Conservation (phyloP, 2,113 vertebrate species). For the Onychorhynchus coronatus region DNA sequence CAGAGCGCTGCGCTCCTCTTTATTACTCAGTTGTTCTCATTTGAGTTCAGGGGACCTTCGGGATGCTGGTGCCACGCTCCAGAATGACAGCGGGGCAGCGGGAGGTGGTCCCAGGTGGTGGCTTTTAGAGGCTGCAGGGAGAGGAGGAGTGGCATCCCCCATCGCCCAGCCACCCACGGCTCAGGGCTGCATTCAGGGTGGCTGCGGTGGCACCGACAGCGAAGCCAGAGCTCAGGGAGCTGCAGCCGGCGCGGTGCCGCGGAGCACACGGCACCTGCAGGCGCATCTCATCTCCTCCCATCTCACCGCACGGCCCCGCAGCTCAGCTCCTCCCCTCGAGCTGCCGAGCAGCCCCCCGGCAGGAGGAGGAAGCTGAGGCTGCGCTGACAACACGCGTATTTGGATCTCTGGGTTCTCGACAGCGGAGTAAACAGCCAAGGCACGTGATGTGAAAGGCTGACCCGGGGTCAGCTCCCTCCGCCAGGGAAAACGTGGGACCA, state of each 20-base stretch:
- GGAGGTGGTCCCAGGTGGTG: not conserved
- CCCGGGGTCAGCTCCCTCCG: not conserved
- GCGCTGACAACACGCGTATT: not conserved
- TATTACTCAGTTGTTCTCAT: not conserved
- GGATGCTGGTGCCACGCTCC: accelerated
- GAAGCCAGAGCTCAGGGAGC: not conserved
- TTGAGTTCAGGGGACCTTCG: not conserved
- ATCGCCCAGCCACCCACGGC: accelerated
- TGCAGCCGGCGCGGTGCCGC: accelerated
- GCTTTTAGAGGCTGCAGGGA: accelerated
- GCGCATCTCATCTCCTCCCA: not conserved
- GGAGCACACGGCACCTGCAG: accelerated
- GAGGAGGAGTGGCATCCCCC: not conserved
- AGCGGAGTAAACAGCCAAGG: not conserved
- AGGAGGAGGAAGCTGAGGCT: not conserved
- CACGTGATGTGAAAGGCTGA: not conserved
- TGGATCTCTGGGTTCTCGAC: not conserved
- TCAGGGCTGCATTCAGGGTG: accelerated
- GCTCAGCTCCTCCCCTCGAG: not conserved
- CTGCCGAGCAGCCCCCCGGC: accelerated
- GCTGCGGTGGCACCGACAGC: accelerated
- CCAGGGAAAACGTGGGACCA: accelerated
- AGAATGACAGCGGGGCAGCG: accelerated
- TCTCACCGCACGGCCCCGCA: accelerated
- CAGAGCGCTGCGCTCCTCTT: accelerated